These are phyloP conservation scores for Crepidodera aurea DNA, from an alignment of 2,888 invertebrate genomes.

Conservation along the genomic window DNA sequence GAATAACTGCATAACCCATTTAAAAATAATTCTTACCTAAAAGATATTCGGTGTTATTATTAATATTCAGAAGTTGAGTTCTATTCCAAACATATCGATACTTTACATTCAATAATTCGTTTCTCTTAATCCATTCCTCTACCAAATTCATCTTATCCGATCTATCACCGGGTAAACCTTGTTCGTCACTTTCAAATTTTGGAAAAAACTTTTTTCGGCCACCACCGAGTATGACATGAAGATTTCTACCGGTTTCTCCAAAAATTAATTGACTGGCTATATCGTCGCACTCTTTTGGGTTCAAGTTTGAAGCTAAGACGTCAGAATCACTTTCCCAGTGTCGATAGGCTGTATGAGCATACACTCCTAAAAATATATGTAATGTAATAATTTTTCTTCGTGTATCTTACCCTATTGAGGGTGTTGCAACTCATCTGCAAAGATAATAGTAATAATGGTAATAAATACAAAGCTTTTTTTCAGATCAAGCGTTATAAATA, in stretches of 20 bases:
- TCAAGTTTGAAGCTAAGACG: conserved; percentile 63
- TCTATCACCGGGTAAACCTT: conserved; percentile 65
- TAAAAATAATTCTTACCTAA: conserved; percentile 44
- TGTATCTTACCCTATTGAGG: too few species aligned
- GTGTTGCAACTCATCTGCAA: too few species aligned
- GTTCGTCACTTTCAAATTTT: conserved; percentile 62
- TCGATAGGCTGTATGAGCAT: conserved; percentile 75
- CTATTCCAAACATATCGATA: conserved; percentile 68
- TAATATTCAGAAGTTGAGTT: conserved; percentile 63
- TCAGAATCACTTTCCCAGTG: conserved; percentile 78
- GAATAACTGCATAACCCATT: too few species aligned
- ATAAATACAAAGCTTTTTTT: too few species aligned
- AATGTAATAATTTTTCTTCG: too few species aligned
- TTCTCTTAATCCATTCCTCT: conserved; percentile 70
- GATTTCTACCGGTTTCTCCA: conserved; percentile 70
- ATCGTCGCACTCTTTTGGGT: conserved; percentile 67
- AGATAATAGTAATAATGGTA: too few species aligned
- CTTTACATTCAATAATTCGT: conserved; percentile 42
- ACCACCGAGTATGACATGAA: conserved; percentile 82
- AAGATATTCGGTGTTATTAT: conserved; percentile 43
- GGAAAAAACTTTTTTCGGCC: conserved; percentile 74
- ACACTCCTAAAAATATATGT: conserved; percentile 65
- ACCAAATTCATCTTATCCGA: conserved; percentile 73
- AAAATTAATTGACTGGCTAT: conserved; percentile 78
- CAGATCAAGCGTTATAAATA: too few species aligned